phyloP scores from a whole-genome alignment of 2,888 invertebrate genomes.

The Lasioglossum calceatum region DNA sequence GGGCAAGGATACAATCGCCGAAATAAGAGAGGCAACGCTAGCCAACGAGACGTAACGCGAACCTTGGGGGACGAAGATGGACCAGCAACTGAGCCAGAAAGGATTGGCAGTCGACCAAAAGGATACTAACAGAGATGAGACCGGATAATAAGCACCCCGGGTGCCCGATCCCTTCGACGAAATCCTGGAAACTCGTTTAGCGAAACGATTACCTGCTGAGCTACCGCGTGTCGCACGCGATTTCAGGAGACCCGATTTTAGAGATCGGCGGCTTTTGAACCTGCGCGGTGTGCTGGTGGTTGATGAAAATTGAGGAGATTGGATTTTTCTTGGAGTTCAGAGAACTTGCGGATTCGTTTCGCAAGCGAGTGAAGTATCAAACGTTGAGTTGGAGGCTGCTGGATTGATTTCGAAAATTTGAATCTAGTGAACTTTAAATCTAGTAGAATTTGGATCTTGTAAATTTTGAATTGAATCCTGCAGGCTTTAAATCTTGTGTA shows the following conservation, averaged over 20 bases:
- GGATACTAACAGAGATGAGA: background rate
- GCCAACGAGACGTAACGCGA: background rate
- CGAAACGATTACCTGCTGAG: conserved; percentile 34
- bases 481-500: background rate
- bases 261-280: background rate
- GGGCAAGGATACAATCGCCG: background rate
- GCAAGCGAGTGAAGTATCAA: background rate
- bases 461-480: no score
- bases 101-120: background rate
- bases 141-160: conserved; percentile 26
- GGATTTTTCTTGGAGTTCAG: background rate
- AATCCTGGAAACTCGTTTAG: conserved; percentile 61
- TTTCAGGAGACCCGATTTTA: conserved; percentile 1
- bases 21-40: background rate
- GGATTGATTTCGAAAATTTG: background rate
- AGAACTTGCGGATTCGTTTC: background rate
- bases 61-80: background rate
- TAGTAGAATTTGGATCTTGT: no score
- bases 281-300: background rate
- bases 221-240: conserved; percentile 38
- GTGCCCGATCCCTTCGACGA: conserved; percentile 41
- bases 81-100: background rate
- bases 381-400: background rate
- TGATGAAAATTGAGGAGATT: background rate
- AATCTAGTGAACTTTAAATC: no score